These are phyloP conservation scores for Stylophora pistillata DNA, from an alignment of 64 coral and sea anemone species.

Conservation along the genomic window DNA sequence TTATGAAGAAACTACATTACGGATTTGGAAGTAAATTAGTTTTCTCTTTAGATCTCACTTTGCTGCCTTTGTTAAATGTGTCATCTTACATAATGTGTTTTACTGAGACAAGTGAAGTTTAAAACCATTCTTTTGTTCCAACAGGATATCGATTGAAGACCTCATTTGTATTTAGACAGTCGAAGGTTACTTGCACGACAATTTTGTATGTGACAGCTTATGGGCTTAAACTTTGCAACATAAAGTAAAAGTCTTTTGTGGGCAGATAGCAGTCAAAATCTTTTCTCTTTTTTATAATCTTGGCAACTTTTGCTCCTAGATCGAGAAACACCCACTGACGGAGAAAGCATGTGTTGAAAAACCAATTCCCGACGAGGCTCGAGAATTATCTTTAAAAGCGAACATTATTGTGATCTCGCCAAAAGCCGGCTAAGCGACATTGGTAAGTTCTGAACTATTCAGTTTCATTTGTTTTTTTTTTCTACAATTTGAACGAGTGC, in stretches of 20 bases:
- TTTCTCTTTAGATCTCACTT: background rate
- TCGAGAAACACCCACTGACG: background rate
- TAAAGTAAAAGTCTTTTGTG: background rate
- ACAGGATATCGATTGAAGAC: background rate
- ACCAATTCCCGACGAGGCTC: background rate
- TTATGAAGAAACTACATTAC: background rate
- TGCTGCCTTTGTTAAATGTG: conserved; percentile 12
- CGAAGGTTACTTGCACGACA: background rate
- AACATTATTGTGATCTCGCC: background rate
- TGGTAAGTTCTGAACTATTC: background rate
- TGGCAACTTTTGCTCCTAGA: background rate
- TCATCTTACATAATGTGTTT: conserved; percentile 10
- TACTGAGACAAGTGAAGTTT: conserved; percentile 8
- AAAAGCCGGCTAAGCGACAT: background rate
- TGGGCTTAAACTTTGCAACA: background rate
- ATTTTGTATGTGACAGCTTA: background rate
- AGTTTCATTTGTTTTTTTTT: background rate
- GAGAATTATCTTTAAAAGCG: background rate
- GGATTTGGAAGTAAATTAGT: conserved; percentile 19
- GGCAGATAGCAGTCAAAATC: background rate
- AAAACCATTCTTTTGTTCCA: background rate
- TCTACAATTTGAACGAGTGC: background rate
- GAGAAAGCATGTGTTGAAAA: background rate
- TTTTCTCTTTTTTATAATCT: background rate
- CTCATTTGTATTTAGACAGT: background rate